Conservation (phyloP, 2,888 invertebrate genomes). For the Drosophila acutilabella region DNA sequence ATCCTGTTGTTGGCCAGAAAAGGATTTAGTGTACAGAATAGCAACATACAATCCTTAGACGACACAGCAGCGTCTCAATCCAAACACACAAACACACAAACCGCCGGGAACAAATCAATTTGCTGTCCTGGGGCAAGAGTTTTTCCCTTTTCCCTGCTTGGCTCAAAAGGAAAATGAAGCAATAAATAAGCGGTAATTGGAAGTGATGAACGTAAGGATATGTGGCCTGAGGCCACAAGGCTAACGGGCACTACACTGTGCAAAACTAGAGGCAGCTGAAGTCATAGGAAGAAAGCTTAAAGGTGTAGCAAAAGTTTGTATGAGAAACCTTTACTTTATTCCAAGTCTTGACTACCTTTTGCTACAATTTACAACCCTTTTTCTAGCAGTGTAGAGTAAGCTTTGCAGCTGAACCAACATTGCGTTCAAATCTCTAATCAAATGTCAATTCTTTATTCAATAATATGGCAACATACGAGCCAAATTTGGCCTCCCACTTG, state of each 20-base stretch:
- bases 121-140: conserved; percentile 38
- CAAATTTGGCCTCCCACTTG: conserved; percentile 29
- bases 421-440: conserved; percentile 70
- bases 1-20: conserved; percentile 27
- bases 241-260: not conserved
- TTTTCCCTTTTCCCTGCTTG: not conserved
- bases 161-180: conserved; percentile 60
- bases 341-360: too few relatives aligned
- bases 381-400: not conserved
- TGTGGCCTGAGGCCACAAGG: conserved; percentile 39
- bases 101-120: conserved; percentile 70
- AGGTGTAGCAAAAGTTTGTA: too few relatives aligned
- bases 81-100: conserved; percentile 32
- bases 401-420: conserved; percentile 16
- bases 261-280: not conserved
- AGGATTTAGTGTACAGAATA: conserved; percentile 1
- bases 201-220: conserved; percentile 73
- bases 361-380: not conserved
- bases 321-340: too few relatives aligned
- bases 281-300: too few relatives aligned
- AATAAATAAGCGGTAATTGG: conserved; percentile 80
- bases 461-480: conserved; percentile 65
- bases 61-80: conserved; percentile 40
- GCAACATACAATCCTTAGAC: conserved; percentile 48
- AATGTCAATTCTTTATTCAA: conserved; percentile 79